Evolutionary conservation across 2,888 invertebrate genomes (phyloP), one percentile per base, ranked within the genome.

Genomic region (Encarsia formosa): DNA sequence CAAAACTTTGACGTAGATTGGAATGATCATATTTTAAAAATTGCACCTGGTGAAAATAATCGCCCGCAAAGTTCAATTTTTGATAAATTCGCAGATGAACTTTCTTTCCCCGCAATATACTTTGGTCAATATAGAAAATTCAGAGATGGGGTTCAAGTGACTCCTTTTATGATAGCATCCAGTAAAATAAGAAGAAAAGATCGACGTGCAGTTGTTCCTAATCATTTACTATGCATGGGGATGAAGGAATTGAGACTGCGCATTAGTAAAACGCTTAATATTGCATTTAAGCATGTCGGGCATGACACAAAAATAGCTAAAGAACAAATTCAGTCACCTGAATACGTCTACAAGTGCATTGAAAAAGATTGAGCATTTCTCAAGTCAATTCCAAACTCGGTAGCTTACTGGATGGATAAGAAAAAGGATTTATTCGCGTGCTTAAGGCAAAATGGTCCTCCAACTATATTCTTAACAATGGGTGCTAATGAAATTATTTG

Each of bases 381-480:
- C n/a, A n/a, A n/a, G n/a, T n/a, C n/a, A n/a, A n/a, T n/a, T n/a
- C n/a, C n/a, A n/a, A n/a, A n/a, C n/a, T n/a, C n/a, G n/a, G n/a
- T n/a, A n/a, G n/a, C n/a, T n/a, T 74, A 65, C 62, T 74, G 74
- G 74, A 29, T 61, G 18, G 55, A 63, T 40, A 50, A 68, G 2
- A 73, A 73, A 65, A 65, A 61, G 60, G 69, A 74, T 59, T 56
- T 73, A 37, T 73, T 73, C 47, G 71, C 73, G 9, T 74, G 72
- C 68, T 75, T 73, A 16, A 42, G 73, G 26, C 73, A 75, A 61
- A 56, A 66, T n/a, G 73, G 73, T n/a, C 61, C 59, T 56, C 74
- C 72, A 51, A 71, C 73, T 59, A 59, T 65, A 60, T 61, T 74
- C 67, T 45, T 71, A 59, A 67, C 73, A 60, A 11, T 74, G 61